phyloP scores from a whole-genome alignment of 2,113 vertebrate genomes.

The Sander vitreus region DNA sequence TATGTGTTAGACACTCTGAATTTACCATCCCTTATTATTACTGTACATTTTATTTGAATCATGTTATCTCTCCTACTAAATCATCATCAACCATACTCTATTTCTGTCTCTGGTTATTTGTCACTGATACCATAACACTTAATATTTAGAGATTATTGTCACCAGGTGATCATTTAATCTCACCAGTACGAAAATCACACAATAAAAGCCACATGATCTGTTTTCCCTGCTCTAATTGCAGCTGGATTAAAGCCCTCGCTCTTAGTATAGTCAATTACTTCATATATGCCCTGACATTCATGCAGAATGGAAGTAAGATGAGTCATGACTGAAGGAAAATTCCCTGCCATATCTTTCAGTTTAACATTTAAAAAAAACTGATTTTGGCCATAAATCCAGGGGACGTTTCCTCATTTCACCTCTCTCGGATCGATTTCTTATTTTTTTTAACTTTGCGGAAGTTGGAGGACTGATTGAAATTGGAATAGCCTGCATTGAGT shows the following conservation, averaged over 20 bases:
- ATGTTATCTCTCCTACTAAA: background rate
- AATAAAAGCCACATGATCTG: background rate
- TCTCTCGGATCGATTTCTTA: constrained; percentile 51
- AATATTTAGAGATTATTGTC: background rate
- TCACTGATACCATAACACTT: background rate
- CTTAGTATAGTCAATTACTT: constrained; percentile 44
- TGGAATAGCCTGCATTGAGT: constrained; percentile 41
- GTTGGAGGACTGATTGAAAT: constrained; percentile 55
- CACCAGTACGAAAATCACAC: background rate
- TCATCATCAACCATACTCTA: background rate
- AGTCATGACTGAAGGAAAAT: constrained; percentile 56
- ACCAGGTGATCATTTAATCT: background rate
- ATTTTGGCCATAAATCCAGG: constrained; percentile 46
- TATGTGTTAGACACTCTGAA: background rate
- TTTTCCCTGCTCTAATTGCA: constrained; percentile 16
- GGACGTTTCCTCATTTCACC: constrained; percentile 50
- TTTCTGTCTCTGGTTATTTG: background rate
- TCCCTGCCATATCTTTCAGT: constrained; percentile 26
- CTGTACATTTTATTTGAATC: background rate
- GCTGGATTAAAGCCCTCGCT: background rate
- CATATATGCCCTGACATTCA: constrained; percentile 48
- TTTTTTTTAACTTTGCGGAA: constrained; percentile 60
- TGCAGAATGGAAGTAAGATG: constrained; percentile 28
- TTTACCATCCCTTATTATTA: constrained; percentile 2
- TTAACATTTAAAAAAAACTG: background rate